Evolutionary conservation across 2,797 vertebrate species (phyloP).

Genomic region (Avahi laniger): DNA sequence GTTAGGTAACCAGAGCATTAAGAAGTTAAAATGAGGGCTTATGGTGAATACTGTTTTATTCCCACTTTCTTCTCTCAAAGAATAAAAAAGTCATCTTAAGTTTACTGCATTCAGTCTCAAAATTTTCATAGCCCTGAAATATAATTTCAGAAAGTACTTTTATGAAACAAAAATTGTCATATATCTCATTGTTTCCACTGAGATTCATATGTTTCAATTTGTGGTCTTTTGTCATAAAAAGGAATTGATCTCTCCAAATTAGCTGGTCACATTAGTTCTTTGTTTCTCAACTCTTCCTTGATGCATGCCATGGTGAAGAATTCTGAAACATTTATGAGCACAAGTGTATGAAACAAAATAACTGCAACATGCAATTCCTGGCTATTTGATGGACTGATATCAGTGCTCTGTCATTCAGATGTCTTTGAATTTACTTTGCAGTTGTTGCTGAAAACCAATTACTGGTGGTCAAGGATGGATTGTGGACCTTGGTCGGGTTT

Average conservation of each 20-base stretch:
- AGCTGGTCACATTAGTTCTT: not conserved
- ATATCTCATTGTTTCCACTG: not conserved
- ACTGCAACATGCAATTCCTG: not conserved
- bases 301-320: not conserved
- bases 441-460: not conserved
- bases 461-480: not conserved
- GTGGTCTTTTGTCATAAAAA: not conserved
- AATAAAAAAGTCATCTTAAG: not conserved
- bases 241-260: not conserved
- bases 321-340: not conserved
- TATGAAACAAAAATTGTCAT: not conserved
- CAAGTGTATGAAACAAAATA: not conserved
- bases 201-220: not conserved
- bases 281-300: not conserved
- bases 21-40: not conserved
- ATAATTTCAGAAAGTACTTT: not conserved
- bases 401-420: not conserved
- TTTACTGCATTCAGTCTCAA: not conserved
- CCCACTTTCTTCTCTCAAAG: not conserved
- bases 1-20: not conserved
- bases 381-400: not conserved
- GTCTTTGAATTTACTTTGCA: constrained; percentile 10
- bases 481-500: not conserved
- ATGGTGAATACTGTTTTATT: not conserved
- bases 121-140: constrained; percentile 13